Evolutionary conservation across 1,140 invertebrate genomes (phyloP), one percentile per base, ranked within the genome.

Genomic region (Drosophila pallidifrons): DNA sequence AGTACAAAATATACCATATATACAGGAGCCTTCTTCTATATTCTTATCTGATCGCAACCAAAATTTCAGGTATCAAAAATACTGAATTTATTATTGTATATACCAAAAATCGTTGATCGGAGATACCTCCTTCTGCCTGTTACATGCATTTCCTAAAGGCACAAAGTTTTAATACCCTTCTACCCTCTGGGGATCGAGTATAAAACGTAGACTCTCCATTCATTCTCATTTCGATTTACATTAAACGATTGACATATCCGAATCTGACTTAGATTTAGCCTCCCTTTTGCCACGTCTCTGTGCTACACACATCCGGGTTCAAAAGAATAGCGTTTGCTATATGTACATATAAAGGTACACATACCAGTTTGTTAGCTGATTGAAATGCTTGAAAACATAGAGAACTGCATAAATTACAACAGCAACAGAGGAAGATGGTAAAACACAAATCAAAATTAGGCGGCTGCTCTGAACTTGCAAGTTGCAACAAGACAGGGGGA

Each of bases 281-380:
- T 13, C 25, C 51, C 13, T 28, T 41, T n/a, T 5, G 35, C 11
- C 20, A 11, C 63, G 28, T 10, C 63, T 20, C 63, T 65, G 63
- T 13, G 8, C 25, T 8, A 58, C 46, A 35, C 20, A 75, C 72
- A 82, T 83, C 81, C 81, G 81, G 81, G 76, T 83, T 75, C 73
- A 80, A 68, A 61, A 80, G 77, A 72, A 78, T 59, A 57, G 30
- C 28, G 1, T 52, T 49, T 35, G 58, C 57, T 55, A n/a, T 75
- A 57, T 11, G 61, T 67, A 47, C 13, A 25, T 35, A 15, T 70
- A 25, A 25, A 25, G 20, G 20, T 25, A 25, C 20, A 4, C 20
- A 83, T 72, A 76, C 81, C 73, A 72, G 76, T 82, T 82, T 82
- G 51, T 73, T 43, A 86, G 72, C 70, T 77, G 77, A 64, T 85